A percentile compares a stretch with the other conserved stretches of the same genome.
These are phyloP conservation scores for Cladopsammia gracilis DNA, from an alignment of 64 coral and sea anemone genomes.

Conservation along the genomic window DNA sequence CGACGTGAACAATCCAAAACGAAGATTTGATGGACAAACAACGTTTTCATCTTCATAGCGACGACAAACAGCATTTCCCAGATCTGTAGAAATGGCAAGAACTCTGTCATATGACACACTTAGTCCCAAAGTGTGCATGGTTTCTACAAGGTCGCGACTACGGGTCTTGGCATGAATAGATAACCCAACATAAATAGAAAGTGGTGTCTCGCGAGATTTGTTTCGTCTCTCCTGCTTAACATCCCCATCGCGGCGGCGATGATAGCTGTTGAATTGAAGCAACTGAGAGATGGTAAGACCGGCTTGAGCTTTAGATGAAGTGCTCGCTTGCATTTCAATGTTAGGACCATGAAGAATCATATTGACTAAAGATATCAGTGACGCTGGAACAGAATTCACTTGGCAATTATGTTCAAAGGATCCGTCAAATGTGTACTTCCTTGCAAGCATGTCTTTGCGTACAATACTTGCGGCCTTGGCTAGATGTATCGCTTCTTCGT, in stretches of 20 bases:
- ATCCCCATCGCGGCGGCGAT: neutral
- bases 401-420: too few species aligned
- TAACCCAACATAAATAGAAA: constrained; percentile 51
- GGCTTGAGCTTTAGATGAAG: too few species aligned
- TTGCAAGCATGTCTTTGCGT: constrained; percentile 13
- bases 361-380: too few species aligned
- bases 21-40: constrained; percentile 18
- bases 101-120: neutral
- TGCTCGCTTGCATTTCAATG: too few species aligned
- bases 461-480: constrained; percentile 42
- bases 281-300: too few species aligned
- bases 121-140: neutral
- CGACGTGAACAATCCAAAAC: neutral
- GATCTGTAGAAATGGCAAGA: neutral
- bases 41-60: neutral
- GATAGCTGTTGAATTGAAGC: constrained; percentile 29
- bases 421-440: too few species aligned
- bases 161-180: constrained; percentile 60
- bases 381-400: too few species aligned
- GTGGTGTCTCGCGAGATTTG: constrained; percentile 34
- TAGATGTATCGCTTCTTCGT: constrained; percentile 44
- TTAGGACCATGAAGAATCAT: too few species aligned
- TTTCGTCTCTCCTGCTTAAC: constrained; percentile 2
- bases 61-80: constrained; percentile 5
- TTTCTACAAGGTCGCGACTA: constrained; percentile 26